These are phyloP conservation scores for Allobates femoralis DNA, from an alignment of 2,797 vertebrate genomes.

Conservation along the genomic window DNA sequence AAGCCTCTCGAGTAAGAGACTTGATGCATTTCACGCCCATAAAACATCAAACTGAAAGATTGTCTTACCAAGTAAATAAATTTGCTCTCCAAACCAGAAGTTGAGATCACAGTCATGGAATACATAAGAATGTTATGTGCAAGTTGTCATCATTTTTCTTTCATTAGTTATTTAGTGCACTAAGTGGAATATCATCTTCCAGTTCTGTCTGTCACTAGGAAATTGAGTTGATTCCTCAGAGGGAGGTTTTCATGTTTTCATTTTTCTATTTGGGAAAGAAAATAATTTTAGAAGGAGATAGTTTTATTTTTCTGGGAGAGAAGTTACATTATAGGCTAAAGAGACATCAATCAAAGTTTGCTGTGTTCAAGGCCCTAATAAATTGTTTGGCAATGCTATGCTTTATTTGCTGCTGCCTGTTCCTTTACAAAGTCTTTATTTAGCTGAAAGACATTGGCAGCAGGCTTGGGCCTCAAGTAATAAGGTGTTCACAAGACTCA, in stretches of 20 bases:
- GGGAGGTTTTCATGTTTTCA: conserved; percentile 29
- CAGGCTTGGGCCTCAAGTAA: background rate
- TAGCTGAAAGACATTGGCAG: background rate
- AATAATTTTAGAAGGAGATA: conserved; percentile 35
- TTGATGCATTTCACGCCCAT: background rate
- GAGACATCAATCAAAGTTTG: conserved; percentile 32
- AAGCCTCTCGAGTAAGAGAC: background rate
- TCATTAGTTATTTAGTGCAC: conserved; percentile 50
- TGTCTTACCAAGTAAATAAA: background rate
- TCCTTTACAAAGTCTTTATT: background rate
- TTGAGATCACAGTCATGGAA: background rate
- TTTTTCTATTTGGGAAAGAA: conserved; percentile 30
- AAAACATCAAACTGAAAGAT: background rate
- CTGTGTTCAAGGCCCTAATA: background rate
- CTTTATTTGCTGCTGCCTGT: background rate
- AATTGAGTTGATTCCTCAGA: conserved; percentile 51
- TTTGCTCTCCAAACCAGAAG: background rate
- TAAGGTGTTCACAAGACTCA: background rate
- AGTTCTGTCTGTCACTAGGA: conserved; percentile 35
- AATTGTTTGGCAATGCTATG: background rate
- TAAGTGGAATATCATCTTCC: conserved; percentile 45
- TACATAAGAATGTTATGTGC: conserved; percentile 14
- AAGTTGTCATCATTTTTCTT: conserved; percentile 44
- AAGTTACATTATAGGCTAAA: conserved; percentile 22
- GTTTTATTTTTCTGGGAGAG: conserved; percentile 11